A percentile compares a stretch with the other conserved stretches of the same genome.
phyloP scores from a whole-genome alignment of 2,797 vertebrate genomes.

The Octomys mimax region DNA sequence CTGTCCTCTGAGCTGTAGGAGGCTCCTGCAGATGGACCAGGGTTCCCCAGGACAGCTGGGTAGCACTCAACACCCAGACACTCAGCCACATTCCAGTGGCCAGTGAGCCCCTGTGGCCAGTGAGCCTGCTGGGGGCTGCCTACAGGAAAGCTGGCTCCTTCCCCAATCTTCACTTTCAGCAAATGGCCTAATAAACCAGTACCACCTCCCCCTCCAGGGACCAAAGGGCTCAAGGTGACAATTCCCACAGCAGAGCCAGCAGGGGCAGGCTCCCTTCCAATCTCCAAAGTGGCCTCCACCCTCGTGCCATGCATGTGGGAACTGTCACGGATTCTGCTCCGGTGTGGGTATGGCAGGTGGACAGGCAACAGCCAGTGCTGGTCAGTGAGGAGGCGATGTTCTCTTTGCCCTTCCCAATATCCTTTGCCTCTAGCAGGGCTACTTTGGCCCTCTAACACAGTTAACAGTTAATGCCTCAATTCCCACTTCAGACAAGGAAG shows the following conservation, averaged over 20 bases:
- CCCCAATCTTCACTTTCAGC: background rate
- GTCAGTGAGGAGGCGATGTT: background rate
- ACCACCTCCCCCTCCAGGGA: accelerated
- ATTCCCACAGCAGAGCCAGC: background rate
- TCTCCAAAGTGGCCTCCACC: background rate
- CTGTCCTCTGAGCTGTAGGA: background rate
- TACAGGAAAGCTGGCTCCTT: background rate
- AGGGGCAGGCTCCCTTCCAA: background rate
- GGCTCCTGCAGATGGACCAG: background rate
- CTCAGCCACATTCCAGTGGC: background rate
- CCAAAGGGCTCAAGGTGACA: background rate
- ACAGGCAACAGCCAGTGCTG: background rate
- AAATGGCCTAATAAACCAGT: background rate
- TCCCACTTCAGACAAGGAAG: background rate
- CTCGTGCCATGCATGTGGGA: no score
- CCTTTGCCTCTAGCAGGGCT: background rate
- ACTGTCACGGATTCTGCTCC: accelerated
- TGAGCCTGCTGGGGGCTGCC: background rate
- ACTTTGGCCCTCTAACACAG: background rate
- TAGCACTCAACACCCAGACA: background rate
- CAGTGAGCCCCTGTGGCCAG: background rate
- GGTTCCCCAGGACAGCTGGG: background rate
- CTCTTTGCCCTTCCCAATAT: background rate
- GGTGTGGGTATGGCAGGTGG: background rate
- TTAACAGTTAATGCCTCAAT: background rate